Evolutionary conservation across 2,797 vertebrate genomes (phyloP).

Genomic region (Etheostoma perlongum): DNA sequence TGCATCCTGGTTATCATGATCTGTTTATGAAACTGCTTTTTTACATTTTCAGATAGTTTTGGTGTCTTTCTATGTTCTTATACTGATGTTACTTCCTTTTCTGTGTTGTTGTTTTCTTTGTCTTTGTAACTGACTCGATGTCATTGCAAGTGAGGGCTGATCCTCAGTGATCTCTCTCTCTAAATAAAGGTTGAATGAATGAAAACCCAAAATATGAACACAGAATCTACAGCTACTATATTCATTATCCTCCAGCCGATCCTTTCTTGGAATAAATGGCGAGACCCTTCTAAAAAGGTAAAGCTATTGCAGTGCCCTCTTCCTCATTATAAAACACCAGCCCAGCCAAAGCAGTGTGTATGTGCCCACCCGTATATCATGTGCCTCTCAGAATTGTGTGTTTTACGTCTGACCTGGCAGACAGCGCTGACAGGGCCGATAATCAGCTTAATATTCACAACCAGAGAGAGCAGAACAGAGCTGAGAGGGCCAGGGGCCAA

Average conservation of each 20-base stretch:
- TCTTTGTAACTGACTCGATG: too few species aligned
- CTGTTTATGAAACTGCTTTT: too few species aligned
- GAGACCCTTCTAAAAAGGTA: neutral
- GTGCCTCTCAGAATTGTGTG: slow-evolving; percentile 58
- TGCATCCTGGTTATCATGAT: too few species aligned
- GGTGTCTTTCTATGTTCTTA: too few species aligned
- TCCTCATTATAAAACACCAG: slow-evolving; percentile 43
- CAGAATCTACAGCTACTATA: neutral
- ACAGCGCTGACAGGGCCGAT: slow-evolving; percentile 58
- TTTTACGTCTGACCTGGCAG: slow-evolving; percentile 63
- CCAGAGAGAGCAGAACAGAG: slow-evolving; percentile 21
- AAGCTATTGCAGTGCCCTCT: neutral
- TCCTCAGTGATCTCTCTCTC: too few species aligned
- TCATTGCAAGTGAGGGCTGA: too few species aligned
- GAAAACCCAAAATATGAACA: neutral
- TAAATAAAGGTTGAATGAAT: too few species aligned
- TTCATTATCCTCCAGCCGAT: neutral
- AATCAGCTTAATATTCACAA: slow-evolving; percentile 74
- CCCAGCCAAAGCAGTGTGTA: neutral
- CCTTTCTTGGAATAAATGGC: neutral
- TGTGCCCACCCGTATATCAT: slow-evolving; percentile 40
- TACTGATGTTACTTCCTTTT: too few species aligned
- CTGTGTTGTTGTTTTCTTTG: too few species aligned
- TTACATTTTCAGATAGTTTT: too few species aligned
- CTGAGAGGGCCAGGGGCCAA: slow-evolving; percentile 23